phyloP scores from a whole-genome alignment of 1,140 invertebrate species.

The Eueides isabella region DNA sequence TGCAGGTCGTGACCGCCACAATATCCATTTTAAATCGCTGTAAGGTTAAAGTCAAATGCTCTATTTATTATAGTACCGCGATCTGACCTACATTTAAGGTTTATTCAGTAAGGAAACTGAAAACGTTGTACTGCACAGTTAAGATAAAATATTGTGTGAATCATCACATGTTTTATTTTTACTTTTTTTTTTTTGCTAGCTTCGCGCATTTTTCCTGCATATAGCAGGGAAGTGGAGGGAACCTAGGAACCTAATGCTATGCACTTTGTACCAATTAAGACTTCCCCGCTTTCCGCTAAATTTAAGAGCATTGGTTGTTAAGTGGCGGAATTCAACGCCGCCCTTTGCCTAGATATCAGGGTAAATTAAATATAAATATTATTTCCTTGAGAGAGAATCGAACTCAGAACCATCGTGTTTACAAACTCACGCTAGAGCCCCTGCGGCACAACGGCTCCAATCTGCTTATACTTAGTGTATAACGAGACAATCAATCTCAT shows the following conservation, averaged over 20 bases:
- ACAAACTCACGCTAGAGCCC: too few species aligned
- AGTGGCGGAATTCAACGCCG: not conserved
- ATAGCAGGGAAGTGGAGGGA: not conserved
- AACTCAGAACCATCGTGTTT: too few species aligned
- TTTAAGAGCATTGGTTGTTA: not conserved
- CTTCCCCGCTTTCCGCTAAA: too few species aligned
- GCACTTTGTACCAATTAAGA: too few species aligned
- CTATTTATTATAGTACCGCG: conserved; percentile 50
- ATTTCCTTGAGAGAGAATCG: too few species aligned
- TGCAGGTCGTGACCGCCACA: conserved; percentile 32
- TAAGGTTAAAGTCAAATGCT: conserved; percentile 54
- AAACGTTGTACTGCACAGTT: not conserved
- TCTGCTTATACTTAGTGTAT: not conserved
- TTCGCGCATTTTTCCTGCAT: not conserved
- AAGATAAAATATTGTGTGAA: not conserved
- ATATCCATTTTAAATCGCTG: conserved; percentile 51
- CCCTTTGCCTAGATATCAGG: too few species aligned
- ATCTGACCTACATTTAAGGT: conserved; percentile 36
- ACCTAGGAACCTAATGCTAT: too few species aligned
- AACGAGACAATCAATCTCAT: not conserved
- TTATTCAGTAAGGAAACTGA: conserved; percentile 2
- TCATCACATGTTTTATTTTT: not conserved
- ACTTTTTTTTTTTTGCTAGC: not conserved
- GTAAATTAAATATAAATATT: too few species aligned
- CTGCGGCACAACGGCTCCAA: too few species aligned